Evolutionary conservation across 1,140 invertebrate species (phyloP).

Genomic region (Cotesia typhae): DNA sequence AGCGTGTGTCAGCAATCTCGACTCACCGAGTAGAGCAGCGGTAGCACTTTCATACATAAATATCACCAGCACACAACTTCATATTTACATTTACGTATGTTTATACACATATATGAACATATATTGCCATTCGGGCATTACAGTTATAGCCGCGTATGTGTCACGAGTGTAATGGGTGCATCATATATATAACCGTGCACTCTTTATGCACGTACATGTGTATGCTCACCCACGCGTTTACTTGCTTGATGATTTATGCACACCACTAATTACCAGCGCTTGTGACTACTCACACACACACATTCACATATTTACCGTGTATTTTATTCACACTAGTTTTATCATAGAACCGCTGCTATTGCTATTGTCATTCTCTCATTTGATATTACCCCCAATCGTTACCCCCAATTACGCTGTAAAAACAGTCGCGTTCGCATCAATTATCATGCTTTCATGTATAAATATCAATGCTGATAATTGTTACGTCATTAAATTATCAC

Average conservation of each 20-base stretch:
- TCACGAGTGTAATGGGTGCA: slow-evolving; percentile 10
- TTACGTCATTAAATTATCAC: too few relatives aligned
- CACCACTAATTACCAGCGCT: slow-evolving; percentile 64
- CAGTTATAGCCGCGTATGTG: background rate
- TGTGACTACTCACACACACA: too few relatives aligned
- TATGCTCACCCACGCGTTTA: slow-evolving; percentile 30
- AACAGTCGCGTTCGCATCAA: background rate
- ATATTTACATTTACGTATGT: too few relatives aligned
- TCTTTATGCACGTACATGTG: slow-evolving; percentile 20
- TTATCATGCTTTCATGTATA: background rate
- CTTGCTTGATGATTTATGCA: slow-evolving; percentile 64
- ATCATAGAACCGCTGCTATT: background rate
- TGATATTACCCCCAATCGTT: background rate
- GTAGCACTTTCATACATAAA: too few relatives aligned
- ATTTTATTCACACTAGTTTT: slow-evolving; percentile 55
- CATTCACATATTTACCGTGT: slow-evolving; percentile 6
- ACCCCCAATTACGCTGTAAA: background rate
- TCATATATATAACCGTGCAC: slow-evolving; percentile 10
- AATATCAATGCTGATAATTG: background rate
- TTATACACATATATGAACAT: background rate
- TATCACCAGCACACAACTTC: too few relatives aligned
- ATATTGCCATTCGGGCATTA: slow-evolving; percentile 1
- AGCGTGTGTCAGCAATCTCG: too few relatives aligned
- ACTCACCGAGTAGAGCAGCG: too few relatives aligned
- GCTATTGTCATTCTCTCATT: background rate